Evolutionary conservation across 2,113 vertebrate genomes (phyloP).

Genomic region (Phylloscopus whistleri): DNA sequence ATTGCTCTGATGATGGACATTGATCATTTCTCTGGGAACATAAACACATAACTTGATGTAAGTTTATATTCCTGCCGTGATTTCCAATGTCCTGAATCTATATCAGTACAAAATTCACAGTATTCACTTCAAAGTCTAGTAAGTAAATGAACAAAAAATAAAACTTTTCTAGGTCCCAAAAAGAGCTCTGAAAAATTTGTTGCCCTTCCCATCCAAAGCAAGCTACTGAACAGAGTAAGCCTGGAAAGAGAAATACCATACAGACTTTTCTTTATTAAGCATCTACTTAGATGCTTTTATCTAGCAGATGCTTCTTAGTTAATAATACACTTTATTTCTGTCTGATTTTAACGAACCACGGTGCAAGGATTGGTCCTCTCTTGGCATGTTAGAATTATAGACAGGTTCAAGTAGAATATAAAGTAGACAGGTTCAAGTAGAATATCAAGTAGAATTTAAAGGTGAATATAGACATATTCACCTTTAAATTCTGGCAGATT

Average conservation of each 20-base stretch:
- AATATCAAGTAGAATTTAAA: no score
- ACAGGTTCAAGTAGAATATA: no score
- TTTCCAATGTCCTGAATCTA: not conserved
- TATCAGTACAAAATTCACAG: not conserved
- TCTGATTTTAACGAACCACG: not conserved
- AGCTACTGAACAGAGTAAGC: not conserved
- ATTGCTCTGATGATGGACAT: not conserved
- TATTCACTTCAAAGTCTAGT: not conserved
- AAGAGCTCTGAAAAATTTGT: not conserved
- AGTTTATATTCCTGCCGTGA: not conserved
- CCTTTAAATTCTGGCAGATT: not conserved
- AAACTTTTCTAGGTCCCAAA: not conserved
- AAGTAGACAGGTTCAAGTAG: no score
- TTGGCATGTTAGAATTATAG: not conserved
- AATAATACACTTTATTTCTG: not conserved
- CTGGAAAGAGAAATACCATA: not conserved
- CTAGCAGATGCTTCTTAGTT: not conserved
- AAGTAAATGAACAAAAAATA: not conserved
- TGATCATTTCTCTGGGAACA: not conserved
- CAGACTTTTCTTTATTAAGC: not conserved
- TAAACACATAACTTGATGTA: not conserved
- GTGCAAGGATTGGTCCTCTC: not conserved
- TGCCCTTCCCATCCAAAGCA: not conserved
- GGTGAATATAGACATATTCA: no score
- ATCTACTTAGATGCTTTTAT: not conserved